These are phyloP conservation scores for Acanthococcus lagerstroemiae DNA, from an alignment of 2,888 invertebrate genomes.

Conservation along the genomic window DNA sequence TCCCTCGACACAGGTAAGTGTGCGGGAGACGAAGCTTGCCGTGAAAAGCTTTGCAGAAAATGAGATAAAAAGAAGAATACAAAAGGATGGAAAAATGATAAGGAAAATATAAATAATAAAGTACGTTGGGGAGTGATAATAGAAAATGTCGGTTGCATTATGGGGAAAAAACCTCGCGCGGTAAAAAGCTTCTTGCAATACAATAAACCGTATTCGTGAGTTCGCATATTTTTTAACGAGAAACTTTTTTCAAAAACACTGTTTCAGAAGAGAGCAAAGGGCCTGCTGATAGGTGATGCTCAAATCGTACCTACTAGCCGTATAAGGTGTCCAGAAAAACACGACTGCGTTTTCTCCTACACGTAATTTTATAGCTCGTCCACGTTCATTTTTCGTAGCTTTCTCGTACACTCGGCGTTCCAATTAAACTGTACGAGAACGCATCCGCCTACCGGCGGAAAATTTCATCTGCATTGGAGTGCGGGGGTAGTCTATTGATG, in stretches of 20 bases:
- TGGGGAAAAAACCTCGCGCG: conserved; percentile 11
- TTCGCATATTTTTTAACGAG: conserved; percentile 31
- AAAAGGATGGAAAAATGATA: conserved; percentile 28
- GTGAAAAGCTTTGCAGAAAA: conserved; percentile 10
- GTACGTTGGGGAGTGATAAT: conserved; percentile 31
- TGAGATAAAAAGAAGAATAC: conserved; percentile 29
- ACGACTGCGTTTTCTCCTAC: too few relatives aligned
- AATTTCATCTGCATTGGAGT: too few relatives aligned
- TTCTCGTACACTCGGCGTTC: too few relatives aligned
- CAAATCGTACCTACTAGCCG: conserved; percentile 11
- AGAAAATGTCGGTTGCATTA: conserved; percentile 28
- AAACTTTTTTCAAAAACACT: conserved; percentile 21
- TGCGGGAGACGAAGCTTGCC: not conserved
- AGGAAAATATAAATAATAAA: conserved; percentile 30
- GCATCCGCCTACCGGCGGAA: too few relatives aligned
- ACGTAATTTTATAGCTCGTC: too few relatives aligned
- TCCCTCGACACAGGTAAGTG: not conserved
- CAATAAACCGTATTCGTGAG: conserved; percentile 31
- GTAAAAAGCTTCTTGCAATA: conserved; percentile 30
- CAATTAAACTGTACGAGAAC: too few relatives aligned
- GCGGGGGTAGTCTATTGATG: too few relatives aligned
- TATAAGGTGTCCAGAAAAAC: too few relatives aligned
- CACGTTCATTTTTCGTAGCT: too few relatives aligned
- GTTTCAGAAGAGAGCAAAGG: conserved; percentile 15
- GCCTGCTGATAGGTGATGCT: conserved; percentile 23